phyloP scores from a whole-genome alignment of 37 sponge, comb jelly and placozoan genomes.

The Halisarca cf. caerulea region DNA sequence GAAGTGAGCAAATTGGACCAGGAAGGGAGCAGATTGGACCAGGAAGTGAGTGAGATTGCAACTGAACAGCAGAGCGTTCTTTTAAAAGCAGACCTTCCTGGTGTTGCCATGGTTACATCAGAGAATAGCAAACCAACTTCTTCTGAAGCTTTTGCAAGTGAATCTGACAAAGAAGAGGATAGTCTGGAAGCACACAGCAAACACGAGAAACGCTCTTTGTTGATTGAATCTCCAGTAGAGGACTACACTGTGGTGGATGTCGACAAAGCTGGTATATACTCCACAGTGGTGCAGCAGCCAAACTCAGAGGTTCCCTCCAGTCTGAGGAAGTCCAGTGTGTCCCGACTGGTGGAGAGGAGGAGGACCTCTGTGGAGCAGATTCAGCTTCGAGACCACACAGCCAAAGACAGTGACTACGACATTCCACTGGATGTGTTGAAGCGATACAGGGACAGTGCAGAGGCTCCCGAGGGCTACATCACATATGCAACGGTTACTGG shows the following conservation, averaged over 20 bases:
- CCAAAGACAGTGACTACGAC: constrained; percentile 3
- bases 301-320: neutral
- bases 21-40: neutral
- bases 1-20: neutral
- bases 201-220: neutral
- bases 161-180: no score
- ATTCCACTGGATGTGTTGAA: neutral
- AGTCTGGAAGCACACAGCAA: neutral
- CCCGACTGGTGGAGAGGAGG: neutral
- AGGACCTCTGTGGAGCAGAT: neutral
- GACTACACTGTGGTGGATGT: neutral
- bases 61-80: no score
- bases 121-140: no score
- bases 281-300: neutral
- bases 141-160: neutral
- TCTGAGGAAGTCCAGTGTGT: neutral
- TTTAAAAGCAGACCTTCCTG: neutral
- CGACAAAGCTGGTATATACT: neutral
- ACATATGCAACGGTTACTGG: constrained; percentile 1
- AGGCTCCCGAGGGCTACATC: constrained; percentile 2
- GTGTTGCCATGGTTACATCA: no score
- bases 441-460: neutral
- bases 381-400: neutral
- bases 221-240: neutral
- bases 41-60: neutral